These are phyloP conservation scores for Tringa solitaria DNA, from an alignment of 2,113 vertebrate species.

Conservation along the genomic window DNA sequence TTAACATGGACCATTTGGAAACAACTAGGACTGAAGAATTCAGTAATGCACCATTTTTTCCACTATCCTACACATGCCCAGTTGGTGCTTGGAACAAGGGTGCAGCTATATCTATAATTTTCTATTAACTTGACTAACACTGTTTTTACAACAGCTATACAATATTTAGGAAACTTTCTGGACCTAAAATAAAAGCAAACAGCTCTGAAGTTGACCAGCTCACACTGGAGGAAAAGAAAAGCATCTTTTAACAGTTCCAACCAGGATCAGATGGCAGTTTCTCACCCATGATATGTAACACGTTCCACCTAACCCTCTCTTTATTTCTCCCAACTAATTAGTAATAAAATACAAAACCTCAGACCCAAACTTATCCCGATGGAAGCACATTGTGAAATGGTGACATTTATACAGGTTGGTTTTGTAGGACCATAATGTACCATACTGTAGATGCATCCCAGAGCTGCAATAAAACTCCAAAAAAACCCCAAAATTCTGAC, in stretches of 20 bases:
- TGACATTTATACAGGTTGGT: not conserved
- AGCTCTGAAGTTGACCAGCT: not conserved
- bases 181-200: not conserved
- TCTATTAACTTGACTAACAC: not conserved
- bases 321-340: not conserved
- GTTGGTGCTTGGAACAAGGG: not conserved
- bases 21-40: not conserved
- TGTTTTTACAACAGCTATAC: not conserved
- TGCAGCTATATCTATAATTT: not conserved
- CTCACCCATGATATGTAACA: fast-evolving
- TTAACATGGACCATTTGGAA: not conserved
- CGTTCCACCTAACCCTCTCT: not conserved
- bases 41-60: not conserved
- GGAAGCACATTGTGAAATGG: not conserved
- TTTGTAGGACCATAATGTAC: not conserved
- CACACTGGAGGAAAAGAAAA: not conserved
- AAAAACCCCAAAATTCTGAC: not conserved
- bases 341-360: not conserved
- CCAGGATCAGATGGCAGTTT: not conserved
- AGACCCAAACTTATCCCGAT: not conserved
- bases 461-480: not conserved
- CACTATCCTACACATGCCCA: not conserved
- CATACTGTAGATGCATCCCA: not conserved
- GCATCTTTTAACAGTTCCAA: not conserved
- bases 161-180: not conserved